These are phyloP conservation scores for Crotalus helleri DNA, from an alignment of 2,113 vertebrate species.

Conservation along the genomic window DNA sequence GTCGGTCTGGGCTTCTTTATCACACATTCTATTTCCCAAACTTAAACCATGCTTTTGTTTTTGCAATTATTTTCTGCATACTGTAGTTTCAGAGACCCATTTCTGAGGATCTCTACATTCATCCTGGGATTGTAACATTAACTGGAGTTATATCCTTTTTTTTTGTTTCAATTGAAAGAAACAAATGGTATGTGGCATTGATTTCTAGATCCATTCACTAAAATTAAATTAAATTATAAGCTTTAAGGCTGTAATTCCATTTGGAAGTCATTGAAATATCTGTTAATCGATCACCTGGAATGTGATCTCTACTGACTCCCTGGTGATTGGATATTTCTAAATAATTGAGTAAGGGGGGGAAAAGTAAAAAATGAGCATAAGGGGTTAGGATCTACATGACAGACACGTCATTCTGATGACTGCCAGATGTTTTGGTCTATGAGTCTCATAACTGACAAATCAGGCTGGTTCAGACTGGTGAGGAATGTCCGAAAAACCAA, in stretches of 20 bases:
- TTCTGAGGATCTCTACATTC: not conserved
- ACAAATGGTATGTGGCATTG: not conserved
- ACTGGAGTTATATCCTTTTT: not conserved
- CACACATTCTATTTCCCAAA: not conserved
- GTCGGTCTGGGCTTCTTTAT: not conserved
- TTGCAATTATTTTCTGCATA: not conserved
- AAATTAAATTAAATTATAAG: not conserved
- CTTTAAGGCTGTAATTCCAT: not conserved
- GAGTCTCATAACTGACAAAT: not conserved
- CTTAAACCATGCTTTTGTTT: not conserved
- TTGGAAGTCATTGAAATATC: fast-evolving
- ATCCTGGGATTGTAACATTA: not conserved
- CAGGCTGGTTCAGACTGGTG: not conserved
- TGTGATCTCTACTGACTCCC: not conserved
- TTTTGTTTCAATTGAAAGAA: not conserved
- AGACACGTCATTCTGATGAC: not conserved
- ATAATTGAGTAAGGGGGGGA: not conserved
- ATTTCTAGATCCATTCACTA: not conserved
- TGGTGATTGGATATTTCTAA: not conserved
- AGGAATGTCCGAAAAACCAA: not conserved
- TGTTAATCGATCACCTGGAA: not conserved
- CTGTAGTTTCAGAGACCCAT: not conserved
- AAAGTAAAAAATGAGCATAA: not conserved
- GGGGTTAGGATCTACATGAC: not conserved
- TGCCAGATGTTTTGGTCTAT: not conserved